Evolutionary conservation across 2,113 vertebrate genomes (phyloP).

Genomic region (Archilochus colubris): DNA sequence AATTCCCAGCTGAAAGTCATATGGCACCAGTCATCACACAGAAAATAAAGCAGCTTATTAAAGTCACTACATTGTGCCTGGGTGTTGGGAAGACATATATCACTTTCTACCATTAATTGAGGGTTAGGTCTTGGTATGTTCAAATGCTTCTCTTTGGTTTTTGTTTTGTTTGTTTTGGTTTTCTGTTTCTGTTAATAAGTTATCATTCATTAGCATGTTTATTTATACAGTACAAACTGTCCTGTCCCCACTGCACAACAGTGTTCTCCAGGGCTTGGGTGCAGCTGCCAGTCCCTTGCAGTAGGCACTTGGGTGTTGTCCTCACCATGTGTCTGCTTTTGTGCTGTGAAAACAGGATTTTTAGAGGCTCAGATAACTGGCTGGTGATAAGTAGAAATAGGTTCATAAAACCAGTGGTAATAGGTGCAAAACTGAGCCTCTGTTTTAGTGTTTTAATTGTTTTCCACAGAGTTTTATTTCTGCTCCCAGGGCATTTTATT

Average conservation of each 20-base stretch:
- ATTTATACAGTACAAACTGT: background rate
- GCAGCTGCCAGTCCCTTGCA: background rate
- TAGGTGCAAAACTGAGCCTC: background rate
- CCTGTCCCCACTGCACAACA: background rate
- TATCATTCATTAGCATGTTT: constrained; percentile 20
- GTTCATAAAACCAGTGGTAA: background rate
- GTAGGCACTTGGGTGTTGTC: background rate
- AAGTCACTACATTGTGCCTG: background rate
- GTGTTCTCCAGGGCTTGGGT: background rate
- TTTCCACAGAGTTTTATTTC: background rate
- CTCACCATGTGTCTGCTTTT: background rate
- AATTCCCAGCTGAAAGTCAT: constrained; percentile 15
- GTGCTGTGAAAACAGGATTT: background rate
- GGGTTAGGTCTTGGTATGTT: background rate
- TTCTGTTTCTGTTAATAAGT: background rate
- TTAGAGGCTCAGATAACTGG: background rate
- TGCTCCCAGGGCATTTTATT: background rate
- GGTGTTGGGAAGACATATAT: background rate
- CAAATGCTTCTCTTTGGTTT: constrained; percentile 5
- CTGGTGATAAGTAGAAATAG: background rate
- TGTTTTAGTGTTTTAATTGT: background rate
- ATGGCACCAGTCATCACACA: background rate
- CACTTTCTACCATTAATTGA: constrained; percentile 21
- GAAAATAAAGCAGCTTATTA: constrained; percentile 16
- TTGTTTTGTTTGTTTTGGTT: background rate